A percentile compares a stretch with the other conserved stretches of the same genome.
Evolutionary conservation across 2,797 vertebrate genomes (phyloP).

Genomic region (Betta splendens): DNA sequence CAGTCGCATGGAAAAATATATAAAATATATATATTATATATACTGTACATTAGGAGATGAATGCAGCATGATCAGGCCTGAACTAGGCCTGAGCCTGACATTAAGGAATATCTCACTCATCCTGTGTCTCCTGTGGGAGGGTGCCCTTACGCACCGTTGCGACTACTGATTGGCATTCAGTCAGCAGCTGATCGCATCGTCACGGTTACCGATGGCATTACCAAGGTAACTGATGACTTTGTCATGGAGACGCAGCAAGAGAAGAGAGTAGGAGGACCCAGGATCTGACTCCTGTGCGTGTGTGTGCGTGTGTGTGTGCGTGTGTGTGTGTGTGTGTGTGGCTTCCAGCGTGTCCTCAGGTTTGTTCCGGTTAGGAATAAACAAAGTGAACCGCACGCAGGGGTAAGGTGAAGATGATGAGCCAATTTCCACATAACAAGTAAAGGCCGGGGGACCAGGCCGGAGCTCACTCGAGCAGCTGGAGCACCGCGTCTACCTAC

Average conservation of each 20-base stretch:
- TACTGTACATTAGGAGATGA: no score
- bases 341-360: conserved; percentile 8
- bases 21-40: no score
- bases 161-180: conserved; percentile 56
- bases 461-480: conserved; percentile 45
- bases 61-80: conserved; percentile 11
- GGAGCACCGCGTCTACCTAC: conserved; percentile 16
- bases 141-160: conserved; percentile 35
- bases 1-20: conserved; percentile 61
- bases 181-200: conserved; percentile 62
- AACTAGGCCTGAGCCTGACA: conserved; percentile 31
- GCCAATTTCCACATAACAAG: conserved; percentile 67
- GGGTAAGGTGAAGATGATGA: conserved; percentile 66
- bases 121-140: conserved; percentile 38
- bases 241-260: conserved; percentile 40
- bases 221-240: conserved; percentile 66
- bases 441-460: conserved; percentile 60
- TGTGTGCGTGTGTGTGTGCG: conserved; percentile 4
- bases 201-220: conserved; percentile 67
- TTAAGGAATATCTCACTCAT: conserved; percentile 41
- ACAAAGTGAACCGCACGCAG: conserved; percentile 40
- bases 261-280: conserved; percentile 28
- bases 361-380: conserved; percentile 44
- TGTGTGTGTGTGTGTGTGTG: conserved; percentile 3
- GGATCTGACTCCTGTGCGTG: conserved; percentile 11